phyloP scores from a whole-genome alignment of 2,888 invertebrate species.

The Drosophila nigricruria region DNA sequence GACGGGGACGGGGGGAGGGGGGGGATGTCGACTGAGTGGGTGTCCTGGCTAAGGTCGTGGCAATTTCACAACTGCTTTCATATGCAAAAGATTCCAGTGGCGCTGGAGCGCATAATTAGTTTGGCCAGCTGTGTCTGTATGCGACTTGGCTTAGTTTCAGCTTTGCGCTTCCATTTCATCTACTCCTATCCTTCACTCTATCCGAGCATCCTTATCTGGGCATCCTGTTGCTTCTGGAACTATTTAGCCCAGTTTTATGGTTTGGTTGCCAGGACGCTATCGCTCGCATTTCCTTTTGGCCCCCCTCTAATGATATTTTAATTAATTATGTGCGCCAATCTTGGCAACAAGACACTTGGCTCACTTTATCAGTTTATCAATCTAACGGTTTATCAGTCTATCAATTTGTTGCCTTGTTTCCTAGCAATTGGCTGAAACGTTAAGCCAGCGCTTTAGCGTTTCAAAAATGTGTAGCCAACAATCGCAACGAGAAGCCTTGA shows the following conservation, averaged over 20 bases:
- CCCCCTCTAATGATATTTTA: constrained; percentile 65
- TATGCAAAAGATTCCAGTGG: constrained; percentile 73
- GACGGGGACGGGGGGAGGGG: not conserved
- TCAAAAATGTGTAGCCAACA: constrained; percentile 7
- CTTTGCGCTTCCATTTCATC: constrained; percentile 3
- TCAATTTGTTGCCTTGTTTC: constrained; percentile 7
- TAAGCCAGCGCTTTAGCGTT: constrained; percentile 6
- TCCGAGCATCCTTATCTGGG: not conserved
- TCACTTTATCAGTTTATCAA: constrained; percentile 31
- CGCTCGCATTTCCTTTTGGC: constrained; percentile 15
- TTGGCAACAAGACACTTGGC: constrained; percentile 26
- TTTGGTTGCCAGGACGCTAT: constrained; percentile 7
- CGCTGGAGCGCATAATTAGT: constrained; percentile 73
- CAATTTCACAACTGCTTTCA: constrained; percentile 75
- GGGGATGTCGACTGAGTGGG: not conserved
- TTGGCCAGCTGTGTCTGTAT: constrained; percentile 46
- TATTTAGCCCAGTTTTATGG: constrained; percentile 28
- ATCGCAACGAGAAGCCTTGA: constrained; percentile 5
- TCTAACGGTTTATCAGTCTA: constrained; percentile 25
- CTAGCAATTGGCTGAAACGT: constrained; percentile 15
- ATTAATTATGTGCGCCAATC: constrained; percentile 66
- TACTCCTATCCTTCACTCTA: not conserved
- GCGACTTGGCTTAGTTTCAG: constrained; percentile 30
- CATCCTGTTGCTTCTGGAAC: constrained; percentile 15
- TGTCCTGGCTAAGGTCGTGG: constrained; percentile 16